Base-by-base conservation (phyloP, 2,888 invertebrate genomes). In the Ophonus ardosiacus region DNA sequence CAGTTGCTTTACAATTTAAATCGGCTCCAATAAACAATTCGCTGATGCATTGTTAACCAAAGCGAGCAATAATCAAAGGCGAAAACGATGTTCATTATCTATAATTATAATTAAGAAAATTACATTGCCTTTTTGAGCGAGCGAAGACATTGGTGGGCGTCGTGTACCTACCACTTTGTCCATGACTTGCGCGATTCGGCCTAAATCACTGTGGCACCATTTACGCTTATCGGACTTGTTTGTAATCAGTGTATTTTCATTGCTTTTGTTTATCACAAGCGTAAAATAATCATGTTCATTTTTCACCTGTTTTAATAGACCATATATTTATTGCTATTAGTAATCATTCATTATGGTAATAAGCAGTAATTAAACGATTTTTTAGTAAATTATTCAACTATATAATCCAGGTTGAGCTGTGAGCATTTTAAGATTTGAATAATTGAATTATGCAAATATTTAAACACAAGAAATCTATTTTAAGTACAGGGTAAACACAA, bases 51-150 rank as follows among this genome's bases (percentile, higher is more conserved):
- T 78, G 78, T 78, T 57, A 31, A 57, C 78, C 78, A 57, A 78
- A 78, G 15, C 78, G 57, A 78, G 78, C 78, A 78, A 78, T 78
- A 78, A 78, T 78, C 78, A 78, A 78, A 78, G 56, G 78, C 56
- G 78, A 78, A 78, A 78, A 78, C 78, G 78, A 57, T 56, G 78
- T 78, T 78, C 78, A 78, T 78, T 78, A 78, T 78, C 78, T 78
- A 57, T 57, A 78, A 78, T 78, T 78, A 78, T 78, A 78, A 78
- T 78, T 78, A 78, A 51, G 51, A 78, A 78, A 78, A 78, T 78
- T 78, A 78, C 78, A 57, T 78, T 78, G 56, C 78, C 78, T 78
- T 78, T 78, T 78, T 78, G 13, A 76, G 76, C 51, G 13, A 76
- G 40, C 76, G 76, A 51, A 76, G 51, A 76, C 57, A 57, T 56